A percentile compares a stretch with the other conserved stretches of the same genome.
Conservation (phyloP, 2,113 vertebrate genomes). For the Heteronetta atricapilla region DNA sequence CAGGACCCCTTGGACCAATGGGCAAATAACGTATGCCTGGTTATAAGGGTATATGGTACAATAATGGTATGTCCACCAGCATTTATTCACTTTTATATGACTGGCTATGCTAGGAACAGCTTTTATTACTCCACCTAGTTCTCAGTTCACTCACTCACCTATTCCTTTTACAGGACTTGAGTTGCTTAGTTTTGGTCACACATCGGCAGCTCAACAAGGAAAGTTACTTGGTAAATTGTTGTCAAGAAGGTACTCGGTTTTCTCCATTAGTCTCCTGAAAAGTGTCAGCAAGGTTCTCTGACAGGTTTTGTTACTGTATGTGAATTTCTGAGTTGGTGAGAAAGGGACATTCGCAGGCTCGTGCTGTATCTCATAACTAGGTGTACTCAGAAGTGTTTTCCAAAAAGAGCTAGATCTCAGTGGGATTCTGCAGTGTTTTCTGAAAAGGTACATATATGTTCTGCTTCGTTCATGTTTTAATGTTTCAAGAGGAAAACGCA, state of each 20-base stretch:
- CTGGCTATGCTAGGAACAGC: not conserved
- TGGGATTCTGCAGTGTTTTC: not conserved
- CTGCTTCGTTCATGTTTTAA: not conserved
- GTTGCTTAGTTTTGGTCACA: not conserved
- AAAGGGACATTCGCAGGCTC: slow-evolving; percentile 33
- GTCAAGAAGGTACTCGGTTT: not conserved
- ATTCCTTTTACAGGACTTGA: not conserved
- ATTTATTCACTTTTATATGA: not conserved
- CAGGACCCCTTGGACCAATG: not conserved
- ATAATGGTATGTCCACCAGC: no score
- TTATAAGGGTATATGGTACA: not conserved
- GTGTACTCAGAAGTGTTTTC: not conserved
- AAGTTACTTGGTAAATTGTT: not conserved
- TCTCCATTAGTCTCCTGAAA: not conserved
- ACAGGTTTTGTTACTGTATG: not conserved
- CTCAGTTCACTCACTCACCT: not conserved
- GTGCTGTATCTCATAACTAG: not conserved
- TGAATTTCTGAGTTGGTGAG: not conserved
- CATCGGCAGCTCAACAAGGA: not conserved
- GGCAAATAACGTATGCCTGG: not conserved
- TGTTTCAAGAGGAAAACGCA: not conserved
- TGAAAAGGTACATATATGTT: not conserved
- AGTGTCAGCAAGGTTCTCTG: not conserved
- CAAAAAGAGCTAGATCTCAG: slow-evolving; percentile 5
- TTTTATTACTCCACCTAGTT: not conserved